phyloP scores from a whole-genome alignment of 2,888 invertebrate species.

The Ectemnius lituratus region DNA sequence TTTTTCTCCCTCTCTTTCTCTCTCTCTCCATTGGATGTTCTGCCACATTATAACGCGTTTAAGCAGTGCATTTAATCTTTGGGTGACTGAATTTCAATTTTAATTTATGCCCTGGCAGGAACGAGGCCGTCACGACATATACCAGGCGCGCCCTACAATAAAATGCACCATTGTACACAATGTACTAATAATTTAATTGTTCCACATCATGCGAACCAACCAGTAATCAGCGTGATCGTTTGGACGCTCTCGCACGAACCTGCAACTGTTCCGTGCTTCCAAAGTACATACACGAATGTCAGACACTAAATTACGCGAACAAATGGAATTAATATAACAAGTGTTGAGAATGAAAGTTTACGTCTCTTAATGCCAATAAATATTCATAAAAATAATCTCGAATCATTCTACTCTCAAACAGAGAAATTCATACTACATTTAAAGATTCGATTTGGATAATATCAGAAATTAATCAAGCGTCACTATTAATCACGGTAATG shows the following conservation, averaged over 20 bases:
- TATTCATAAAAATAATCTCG: too few species aligned
- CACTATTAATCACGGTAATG: slow-evolving; percentile 60
- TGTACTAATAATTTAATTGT: slow-evolving; percentile 56
- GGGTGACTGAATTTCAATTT: too few species aligned
- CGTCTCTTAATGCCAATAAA: too few species aligned
- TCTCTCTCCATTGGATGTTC: too few species aligned
- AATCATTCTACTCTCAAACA: too few species aligned
- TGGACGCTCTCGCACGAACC: slow-evolving; percentile 39
- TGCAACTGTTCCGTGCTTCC: slow-evolving; percentile 11
- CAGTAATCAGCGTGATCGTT: slow-evolving; percentile 38
- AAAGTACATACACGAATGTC: slow-evolving; percentile 8
- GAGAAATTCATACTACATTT: too few species aligned
- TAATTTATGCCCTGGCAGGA: neutral
- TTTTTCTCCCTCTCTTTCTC: too few species aligned
- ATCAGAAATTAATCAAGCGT: slow-evolving; percentile 49
- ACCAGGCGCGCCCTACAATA: slow-evolving; percentile 32
- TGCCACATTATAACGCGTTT: too few species aligned
- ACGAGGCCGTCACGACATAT: slow-evolving; percentile 31
- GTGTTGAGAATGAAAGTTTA: too few species aligned
- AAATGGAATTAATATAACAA: neutral
- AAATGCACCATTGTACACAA: slow-evolving; percentile 45
- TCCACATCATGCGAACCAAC: slow-evolving; percentile 43
- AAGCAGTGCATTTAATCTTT: too few species aligned
- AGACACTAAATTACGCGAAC: too few species aligned
- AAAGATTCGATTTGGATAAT: too few species aligned